phyloP scores from a whole-genome alignment of 1,140 invertebrate species.

The Rhagoletis pomonella region DNA sequence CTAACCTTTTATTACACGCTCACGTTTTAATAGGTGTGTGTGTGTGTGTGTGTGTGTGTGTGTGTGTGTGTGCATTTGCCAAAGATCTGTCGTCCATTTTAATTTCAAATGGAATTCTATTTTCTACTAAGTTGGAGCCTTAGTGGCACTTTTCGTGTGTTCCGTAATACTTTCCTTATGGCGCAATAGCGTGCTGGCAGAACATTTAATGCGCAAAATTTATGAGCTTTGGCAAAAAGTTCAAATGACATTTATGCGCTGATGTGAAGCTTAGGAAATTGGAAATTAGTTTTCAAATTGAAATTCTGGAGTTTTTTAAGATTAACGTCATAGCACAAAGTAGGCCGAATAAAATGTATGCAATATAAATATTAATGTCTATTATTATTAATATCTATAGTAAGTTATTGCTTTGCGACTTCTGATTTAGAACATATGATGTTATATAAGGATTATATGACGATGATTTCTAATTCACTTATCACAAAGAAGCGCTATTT shows the following conservation, averaged over 20 bases:
- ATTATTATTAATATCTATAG: no score
- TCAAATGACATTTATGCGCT: slow-evolving; percentile 12
- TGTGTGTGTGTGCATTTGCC: background rate
- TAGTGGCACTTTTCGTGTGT: slow-evolving; percentile 30
- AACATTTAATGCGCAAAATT: background rate
- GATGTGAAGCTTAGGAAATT: background rate
- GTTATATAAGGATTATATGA: no score
- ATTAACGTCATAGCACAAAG: no score
- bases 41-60: no score
- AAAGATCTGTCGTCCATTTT: background rate
- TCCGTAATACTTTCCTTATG: slow-evolving; percentile 4
- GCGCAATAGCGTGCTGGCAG: slow-evolving; percentile 3
- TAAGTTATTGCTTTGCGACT: no score
- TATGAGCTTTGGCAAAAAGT: slow-evolving; percentile 42
- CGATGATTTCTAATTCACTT: no score
- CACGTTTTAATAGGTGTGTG: background rate
- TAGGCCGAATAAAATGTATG: no score
- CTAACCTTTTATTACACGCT: background rate
- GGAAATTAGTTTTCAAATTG: slow-evolving; percentile 13
- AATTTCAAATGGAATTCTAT: slow-evolving; percentile 44
- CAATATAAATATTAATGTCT: no score
- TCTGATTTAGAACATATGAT: no score
- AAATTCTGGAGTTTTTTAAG: background rate
- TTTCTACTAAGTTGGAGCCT: slow-evolving; percentile 20
- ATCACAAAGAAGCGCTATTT: no score